Conservation (phyloP, 2,113 vertebrate species). For the Vulpes lagopus region DNA sequence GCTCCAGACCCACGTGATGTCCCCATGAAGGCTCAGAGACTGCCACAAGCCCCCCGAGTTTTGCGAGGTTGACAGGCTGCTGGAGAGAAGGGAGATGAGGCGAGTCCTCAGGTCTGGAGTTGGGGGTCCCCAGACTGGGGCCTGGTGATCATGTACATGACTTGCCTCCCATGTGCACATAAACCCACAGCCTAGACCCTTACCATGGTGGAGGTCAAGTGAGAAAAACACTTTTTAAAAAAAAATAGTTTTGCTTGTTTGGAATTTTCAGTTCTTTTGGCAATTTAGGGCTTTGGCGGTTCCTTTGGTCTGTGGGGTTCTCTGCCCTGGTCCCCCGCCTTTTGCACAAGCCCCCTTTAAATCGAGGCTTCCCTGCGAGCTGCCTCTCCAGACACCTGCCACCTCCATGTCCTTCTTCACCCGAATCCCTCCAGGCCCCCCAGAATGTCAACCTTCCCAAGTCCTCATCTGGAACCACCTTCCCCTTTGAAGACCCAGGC, state of each 20-base stretch:
- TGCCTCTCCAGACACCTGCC: neutral
- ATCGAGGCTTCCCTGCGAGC: neutral
- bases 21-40: neutral
- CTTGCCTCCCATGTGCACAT: neutral
- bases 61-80: neutral
- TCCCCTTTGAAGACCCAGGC: neutral
- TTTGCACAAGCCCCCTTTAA: neutral
- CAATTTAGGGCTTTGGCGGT: neutral
- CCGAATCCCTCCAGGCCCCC: neutral
- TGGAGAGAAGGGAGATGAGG: neutral
- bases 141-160: accelerated
- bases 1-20: neutral
- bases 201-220: neutral
- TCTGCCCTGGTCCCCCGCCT: neutral
- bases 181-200: neutral
- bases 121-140: neutral
- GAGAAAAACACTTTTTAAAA: neutral
- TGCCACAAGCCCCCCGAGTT: neutral
- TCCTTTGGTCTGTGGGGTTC: neutral
- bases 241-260: neutral
- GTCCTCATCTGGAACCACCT: neutral
- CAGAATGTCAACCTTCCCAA: neutral
- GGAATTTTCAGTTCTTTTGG: neutral
- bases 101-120: neutral
- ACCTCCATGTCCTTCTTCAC: neutral